phyloP scores from a whole-genome alignment of 1,140 invertebrate genomes.

The Pygmarrhopalites habei region DNA sequence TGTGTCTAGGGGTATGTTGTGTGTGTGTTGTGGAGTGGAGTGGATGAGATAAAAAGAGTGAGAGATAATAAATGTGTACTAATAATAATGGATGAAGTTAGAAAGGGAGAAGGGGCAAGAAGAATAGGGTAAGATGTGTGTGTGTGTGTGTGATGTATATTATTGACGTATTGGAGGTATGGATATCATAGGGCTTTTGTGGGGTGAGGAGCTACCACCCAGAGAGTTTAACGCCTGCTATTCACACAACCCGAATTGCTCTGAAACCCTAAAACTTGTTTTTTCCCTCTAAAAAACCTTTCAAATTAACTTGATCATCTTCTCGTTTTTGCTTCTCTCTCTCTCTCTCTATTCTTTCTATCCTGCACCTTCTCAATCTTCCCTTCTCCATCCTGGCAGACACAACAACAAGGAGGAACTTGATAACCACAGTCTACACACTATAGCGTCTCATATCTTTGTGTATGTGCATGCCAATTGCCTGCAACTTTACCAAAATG shows the following conservation, averaged over 20 bases:
- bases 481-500: no score
- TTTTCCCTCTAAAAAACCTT: slow-evolving; percentile 24
- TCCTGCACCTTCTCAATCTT: background rate
- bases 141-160: no score
- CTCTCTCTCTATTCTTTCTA: background rate
- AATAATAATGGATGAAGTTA: slow-evolving; percentile 16
- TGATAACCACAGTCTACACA: no score
- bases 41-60: background rate
- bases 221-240: slow-evolving; percentile 33
- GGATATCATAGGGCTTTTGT: slow-evolving; percentile 13
- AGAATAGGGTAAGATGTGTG: background rate
- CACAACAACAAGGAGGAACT: no score
- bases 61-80: slow-evolving; percentile 16
- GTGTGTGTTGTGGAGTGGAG: no score
- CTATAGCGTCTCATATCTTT: no score
- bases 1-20: no score
- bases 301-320: slow-evolving; percentile 28
- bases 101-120: background rate
- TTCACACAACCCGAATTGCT: slow-evolving; percentile 20
- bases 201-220: slow-evolving; percentile 24
- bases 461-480: no score
- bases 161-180: slow-evolving; percentile 26
- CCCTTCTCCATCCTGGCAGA: background rate
- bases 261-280: slow-evolving; percentile 16
- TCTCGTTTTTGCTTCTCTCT: slow-evolving; percentile 1